phyloP scores from a whole-genome alignment of 2,888 invertebrate genomes.

The Sericinus montela region DNA sequence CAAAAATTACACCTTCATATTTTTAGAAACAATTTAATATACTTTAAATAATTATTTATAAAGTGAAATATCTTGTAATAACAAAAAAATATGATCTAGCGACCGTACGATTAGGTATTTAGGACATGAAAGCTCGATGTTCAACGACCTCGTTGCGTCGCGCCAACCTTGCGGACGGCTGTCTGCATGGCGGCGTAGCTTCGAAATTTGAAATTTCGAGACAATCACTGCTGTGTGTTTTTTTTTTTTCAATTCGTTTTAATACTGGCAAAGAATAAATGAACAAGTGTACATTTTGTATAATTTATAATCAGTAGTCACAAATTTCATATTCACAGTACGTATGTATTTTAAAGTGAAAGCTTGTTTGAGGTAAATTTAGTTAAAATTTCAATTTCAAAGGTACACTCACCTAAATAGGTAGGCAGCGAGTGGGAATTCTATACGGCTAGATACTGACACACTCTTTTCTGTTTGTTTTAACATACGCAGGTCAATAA shows the following conservation, averaged over 20 bases:
- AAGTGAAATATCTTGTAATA: conserved; percentile 13
- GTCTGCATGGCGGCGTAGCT: conserved; percentile 37
- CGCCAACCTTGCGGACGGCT: conserved; percentile 55
- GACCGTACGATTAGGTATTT: conserved; percentile 57
- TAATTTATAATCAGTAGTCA: too few species aligned
- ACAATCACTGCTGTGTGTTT: conserved; percentile 19
- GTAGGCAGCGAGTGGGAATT: too few species aligned
- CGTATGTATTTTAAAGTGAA: too few species aligned
- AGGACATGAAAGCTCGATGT: conserved; percentile 65
- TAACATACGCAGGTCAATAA: too few species aligned
- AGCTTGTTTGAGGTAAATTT: too few species aligned
- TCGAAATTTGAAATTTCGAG: conserved; percentile 38
- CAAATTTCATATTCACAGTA: too few species aligned
- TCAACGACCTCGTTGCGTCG: conserved; percentile 67
- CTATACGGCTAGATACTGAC: too few species aligned
- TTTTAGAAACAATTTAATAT: not conserved
- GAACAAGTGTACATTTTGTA: too few species aligned
- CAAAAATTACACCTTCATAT: too few species aligned
- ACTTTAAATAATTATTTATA: conserved; percentile 11
- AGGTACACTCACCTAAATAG: too few species aligned
- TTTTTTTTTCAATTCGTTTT: conserved; percentile 3
- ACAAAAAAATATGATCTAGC: conserved; percentile 27
- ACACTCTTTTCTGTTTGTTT: too few species aligned
- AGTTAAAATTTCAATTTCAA: too few species aligned
- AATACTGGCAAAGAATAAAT: conserved; percentile 12